These are phyloP conservation scores for Bibio marci DNA, from an alignment of 2,888 invertebrate genomes.

Conservation along the genomic window DNA sequence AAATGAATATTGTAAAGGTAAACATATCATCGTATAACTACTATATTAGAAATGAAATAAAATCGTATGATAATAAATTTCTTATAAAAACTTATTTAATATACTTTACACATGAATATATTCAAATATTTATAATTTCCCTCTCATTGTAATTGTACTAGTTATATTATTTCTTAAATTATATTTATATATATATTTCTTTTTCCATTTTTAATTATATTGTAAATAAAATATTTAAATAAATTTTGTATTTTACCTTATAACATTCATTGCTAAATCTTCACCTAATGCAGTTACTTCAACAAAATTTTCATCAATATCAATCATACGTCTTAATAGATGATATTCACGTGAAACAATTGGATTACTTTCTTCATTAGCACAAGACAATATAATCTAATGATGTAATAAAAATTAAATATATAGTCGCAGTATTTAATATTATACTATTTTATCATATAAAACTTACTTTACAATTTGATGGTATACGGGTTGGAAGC, in stretches of 20 bases:
- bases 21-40: too few species aligned
- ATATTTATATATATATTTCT: too few species aligned
- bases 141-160: too few species aligned
- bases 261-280: slow-evolving; percentile 83
- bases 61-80: too few species aligned
- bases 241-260: slow-evolving; percentile 41
- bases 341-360: slow-evolving; percentile 78
- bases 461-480: slow-evolving; percentile 58
- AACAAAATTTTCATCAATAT: slow-evolving; percentile 73
- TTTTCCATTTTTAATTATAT: too few species aligned
- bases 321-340: slow-evolving; percentile 71
- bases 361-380: slow-evolving; percentile 71
- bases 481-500: slow-evolving; percentile 82
- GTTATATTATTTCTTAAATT: too few species aligned
- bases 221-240: too few species aligned
- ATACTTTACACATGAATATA: too few species aligned
- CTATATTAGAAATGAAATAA: too few species aligned
- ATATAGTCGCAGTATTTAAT: not conserved
- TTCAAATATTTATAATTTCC: too few species aligned
- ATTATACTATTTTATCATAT: slow-evolving; percentile 1
- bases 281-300: slow-evolving; percentile 83
- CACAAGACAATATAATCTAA: slow-evolving; percentile 80
- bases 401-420: slow-evolving; percentile 10
- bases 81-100: too few species aligned
- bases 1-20: too few species aligned